Evolutionary conservation across 2,113 vertebrate species (phyloP).

Genomic region (Heterocephalus glaber): DNA sequence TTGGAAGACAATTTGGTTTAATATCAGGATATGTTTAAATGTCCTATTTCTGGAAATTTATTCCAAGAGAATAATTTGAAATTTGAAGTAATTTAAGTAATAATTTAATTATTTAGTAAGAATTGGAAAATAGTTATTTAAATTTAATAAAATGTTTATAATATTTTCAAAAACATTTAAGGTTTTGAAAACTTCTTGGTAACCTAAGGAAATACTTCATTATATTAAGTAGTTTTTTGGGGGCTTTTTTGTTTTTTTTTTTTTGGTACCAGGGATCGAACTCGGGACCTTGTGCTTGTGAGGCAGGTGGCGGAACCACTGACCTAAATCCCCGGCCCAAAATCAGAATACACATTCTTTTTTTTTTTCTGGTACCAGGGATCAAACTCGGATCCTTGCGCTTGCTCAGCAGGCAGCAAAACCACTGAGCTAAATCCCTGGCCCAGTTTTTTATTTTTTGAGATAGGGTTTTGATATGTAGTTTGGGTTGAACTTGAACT

Average conservation of each 20-base stretch:
- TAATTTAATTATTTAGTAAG: not conserved
- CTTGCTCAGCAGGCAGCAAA: no score
- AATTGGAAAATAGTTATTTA: conserved; percentile 13
- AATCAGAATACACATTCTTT: no score
- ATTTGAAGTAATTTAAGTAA: not conserved
- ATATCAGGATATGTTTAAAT: conserved; percentile 15
- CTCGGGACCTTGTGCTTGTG: no score
- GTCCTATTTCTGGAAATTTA: not conserved
- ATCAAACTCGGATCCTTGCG: no score
- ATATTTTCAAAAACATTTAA: not conserved
- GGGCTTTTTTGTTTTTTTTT: no score
- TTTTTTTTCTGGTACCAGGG: no score
- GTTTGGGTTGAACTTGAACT: not conserved
- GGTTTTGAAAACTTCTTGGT: conserved; percentile 29
- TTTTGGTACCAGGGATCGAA: no score
- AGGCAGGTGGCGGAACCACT: no score
- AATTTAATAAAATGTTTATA: not conserved
- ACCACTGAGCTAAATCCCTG: no score
- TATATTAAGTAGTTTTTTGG: not conserved
- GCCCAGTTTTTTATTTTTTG: not conserved
- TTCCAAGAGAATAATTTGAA: conserved; percentile 41
- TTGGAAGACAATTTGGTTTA: conserved; percentile 8
- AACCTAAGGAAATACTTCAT: not conserved
- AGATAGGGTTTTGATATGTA: not conserved
- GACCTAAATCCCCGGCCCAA: no score